These are phyloP conservation scores for Argyresthia goedartella DNA, from an alignment of 2,888 invertebrate genomes.

Conservation along the genomic window DNA sequence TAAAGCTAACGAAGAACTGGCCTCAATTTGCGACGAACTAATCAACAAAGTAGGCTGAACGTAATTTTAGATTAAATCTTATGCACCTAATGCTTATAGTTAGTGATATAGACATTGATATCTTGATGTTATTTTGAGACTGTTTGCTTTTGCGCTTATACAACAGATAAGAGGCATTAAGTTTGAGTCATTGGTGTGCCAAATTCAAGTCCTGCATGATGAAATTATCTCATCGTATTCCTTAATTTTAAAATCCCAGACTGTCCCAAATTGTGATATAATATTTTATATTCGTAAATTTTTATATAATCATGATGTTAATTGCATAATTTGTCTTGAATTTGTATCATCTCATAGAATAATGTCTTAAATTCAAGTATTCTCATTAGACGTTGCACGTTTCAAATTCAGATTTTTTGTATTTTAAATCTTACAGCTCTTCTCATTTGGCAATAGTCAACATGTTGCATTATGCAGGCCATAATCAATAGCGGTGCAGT, in stretches of 20 bases:
- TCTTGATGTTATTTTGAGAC: constrained; percentile 21
- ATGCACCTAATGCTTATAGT: constrained; percentile 22
- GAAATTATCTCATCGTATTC: background rate
- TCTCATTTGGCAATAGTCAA: too few species aligned
- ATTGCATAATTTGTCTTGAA: too few species aligned
- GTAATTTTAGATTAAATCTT: constrained; percentile 17
- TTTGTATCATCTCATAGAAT: background rate
- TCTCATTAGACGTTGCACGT: too few species aligned
- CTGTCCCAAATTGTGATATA: constrained; percentile 48
- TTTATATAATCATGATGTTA: background rate
- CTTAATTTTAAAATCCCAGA: constrained; percentile 32
- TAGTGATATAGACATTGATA: constrained; percentile 23
- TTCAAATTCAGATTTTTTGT: too few species aligned
- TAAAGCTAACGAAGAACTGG: constrained; percentile 90
- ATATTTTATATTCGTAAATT: constrained; percentile 9
- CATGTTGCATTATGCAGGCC: constrained; percentile 43
- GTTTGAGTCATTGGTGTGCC: constrained; percentile 37
- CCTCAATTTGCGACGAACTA: constrained; percentile 93
- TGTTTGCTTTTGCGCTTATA: constrained; percentile 46
- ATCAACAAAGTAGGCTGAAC: constrained; percentile 73
- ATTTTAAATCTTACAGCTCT: too few species aligned
- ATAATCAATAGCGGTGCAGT: constrained; percentile 27
- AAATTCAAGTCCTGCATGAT: constrained; percentile 24
- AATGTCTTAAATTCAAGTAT: too few species aligned
- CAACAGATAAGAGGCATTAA: constrained; percentile 41